Conservation (phyloP, 1,140 invertebrate genomes). For the Anastatus disparis region DNA sequence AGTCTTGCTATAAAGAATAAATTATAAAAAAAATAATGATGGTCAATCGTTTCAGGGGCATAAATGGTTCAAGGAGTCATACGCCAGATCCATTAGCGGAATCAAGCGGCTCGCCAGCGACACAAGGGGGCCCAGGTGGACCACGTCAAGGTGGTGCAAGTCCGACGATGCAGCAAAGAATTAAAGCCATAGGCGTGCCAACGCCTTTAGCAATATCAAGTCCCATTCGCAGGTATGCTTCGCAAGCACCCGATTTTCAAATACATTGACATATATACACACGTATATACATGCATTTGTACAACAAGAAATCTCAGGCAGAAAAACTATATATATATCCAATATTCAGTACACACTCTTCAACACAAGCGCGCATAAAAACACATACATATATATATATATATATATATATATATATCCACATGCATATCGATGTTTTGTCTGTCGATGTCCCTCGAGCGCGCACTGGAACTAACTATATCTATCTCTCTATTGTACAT, state of each 20-base stretch:
- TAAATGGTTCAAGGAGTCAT: slow-evolving; percentile 75
- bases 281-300: background rate
- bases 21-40: no score
- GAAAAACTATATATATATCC: background rate
- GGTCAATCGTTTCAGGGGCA: slow-evolving; percentile 59
- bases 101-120: slow-evolving; percentile 61
- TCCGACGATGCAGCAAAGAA: slow-evolving; percentile 89
- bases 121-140: slow-evolving; percentile 64
- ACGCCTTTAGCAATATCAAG: slow-evolving; percentile 87
- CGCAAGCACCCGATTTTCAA: background rate
- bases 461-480: slow-evolving; percentile 9
- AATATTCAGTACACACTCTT: no score
- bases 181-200: slow-evolving; percentile 88
- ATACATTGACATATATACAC: background rate
- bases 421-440: slow-evolving; percentile 32
- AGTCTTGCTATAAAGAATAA: no score
- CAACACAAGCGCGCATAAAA: background rate
- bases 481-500: slow-evolving; percentile 6
- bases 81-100: slow-evolving; percentile 76
- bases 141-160: slow-evolving; percentile 70
- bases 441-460: slow-evolving; percentile 30
- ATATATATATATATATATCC: slow-evolving; percentile 20
- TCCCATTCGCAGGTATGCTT: slow-evolving; percentile 80
- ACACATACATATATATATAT: background rate
- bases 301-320: background rate